Conservation (phyloP, 2,888 invertebrate genomes). For the Empis livida region DNA sequence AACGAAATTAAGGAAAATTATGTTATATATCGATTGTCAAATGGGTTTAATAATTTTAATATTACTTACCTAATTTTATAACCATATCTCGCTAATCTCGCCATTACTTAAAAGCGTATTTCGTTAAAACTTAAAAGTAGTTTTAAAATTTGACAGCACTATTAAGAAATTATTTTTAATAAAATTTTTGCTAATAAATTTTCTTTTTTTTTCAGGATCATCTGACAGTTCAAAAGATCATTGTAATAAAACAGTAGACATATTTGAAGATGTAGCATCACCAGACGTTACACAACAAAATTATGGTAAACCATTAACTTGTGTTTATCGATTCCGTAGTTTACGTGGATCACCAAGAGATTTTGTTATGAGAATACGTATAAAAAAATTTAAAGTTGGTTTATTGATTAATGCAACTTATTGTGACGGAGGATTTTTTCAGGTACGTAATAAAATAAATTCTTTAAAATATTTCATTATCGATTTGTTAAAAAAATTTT, state of each 20-base stretch:
- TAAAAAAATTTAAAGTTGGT: conserved; percentile 89
- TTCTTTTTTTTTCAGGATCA: conserved; percentile 11
- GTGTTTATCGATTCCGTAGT: conserved; percentile 81
- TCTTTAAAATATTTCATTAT: too few relatives aligned
- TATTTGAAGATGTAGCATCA: conserved; percentile 82
- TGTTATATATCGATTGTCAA: too few relatives aligned
- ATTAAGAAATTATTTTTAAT: too few relatives aligned
- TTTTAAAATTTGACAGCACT: too few relatives aligned
- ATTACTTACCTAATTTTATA: too few relatives aligned
- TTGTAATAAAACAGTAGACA: conserved; percentile 88
- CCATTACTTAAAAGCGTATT: too few relatives aligned
- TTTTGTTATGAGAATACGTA: conserved; percentile 78
- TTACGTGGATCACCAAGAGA: conserved; percentile 78
- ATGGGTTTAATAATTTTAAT: too few relatives aligned
- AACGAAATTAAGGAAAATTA: too few relatives aligned
- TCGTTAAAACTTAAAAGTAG: too few relatives aligned
- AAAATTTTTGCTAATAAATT: too few relatives aligned
- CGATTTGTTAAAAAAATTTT: too few relatives aligned
- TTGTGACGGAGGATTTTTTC: conserved; percentile 78
- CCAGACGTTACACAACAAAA: conserved; percentile 73
- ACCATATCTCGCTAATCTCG: too few relatives aligned
- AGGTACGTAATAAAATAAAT: conserved; percentile 43
- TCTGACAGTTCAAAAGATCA: conserved; percentile 51
- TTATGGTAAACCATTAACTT: conserved; percentile 73
- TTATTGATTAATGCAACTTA: conserved; percentile 74